Evolutionary conservation across 2,888 invertebrate species (phyloP), one percentile per base, ranked within the genome.

Genomic region (Volucella zonaria): DNA sequence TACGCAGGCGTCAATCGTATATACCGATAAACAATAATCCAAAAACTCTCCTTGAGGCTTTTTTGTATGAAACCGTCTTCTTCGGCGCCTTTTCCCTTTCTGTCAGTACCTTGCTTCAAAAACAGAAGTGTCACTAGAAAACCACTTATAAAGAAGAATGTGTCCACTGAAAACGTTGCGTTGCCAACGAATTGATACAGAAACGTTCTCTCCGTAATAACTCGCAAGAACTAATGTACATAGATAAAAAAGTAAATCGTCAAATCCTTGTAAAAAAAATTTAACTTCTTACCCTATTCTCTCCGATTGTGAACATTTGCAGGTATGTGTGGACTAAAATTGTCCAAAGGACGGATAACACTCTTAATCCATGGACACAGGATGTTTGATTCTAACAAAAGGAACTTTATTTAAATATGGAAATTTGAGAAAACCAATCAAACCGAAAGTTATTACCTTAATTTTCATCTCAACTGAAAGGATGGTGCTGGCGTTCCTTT

Each of bases 131-230:
- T 95, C 49, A 96, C 95, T 81, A 96, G 93, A 56, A 96, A 93
- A 4, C 96, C 96, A 95, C 96, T 96, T 87, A 97, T 96, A 88
- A 96, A 96, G 92, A 96, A 97, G 92, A 97, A 97, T 6, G 96
- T 96, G 89, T 97, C 97, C 54, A 97, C 97, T 61, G 96, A 96
- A 90, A 96, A 96, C 8, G 96, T 96, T 1, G 96, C 97, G 91
- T 97, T 97, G 78, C 96, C 95, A 78, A 97, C 95, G 1, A 96
- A 95, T 91, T 97, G 96, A 91, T 96, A 97, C 92, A 95, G 93
- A 90, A 96, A 95, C 88, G 95, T 95, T 74, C 96, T 93, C 90
- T 96, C 96, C 0, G 95, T 95, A 86, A 96, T 93, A 1, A 94
- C 93, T 64, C 96, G 93, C 90, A 95, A 93, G 49, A 94, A 95